A percentile compares a stretch with the other conserved stretches of the same genome.
Evolutionary conservation across 2,888 invertebrate genomes (phyloP).

Genomic region (Spodoptera littoralis): DNA sequence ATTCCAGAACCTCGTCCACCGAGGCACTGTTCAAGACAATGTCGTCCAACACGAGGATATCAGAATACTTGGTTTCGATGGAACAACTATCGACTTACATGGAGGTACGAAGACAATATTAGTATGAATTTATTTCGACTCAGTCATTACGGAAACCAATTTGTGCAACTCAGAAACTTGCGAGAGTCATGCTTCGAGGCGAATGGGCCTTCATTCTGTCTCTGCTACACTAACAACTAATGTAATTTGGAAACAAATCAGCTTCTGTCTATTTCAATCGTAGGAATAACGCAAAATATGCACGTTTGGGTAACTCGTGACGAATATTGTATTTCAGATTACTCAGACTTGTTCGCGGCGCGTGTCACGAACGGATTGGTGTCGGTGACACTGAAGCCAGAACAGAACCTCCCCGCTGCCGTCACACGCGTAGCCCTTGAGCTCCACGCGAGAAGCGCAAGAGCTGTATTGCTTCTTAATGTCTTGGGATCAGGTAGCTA

Average conservation of each 20-base stretch:
- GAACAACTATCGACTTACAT: constrained; percentile 61
- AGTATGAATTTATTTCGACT: too few species aligned
- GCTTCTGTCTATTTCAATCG: too few species aligned
- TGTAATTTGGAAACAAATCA: too few species aligned
- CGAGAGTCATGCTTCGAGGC: too few species aligned
- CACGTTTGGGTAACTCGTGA: neutral
- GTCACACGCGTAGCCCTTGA: constrained; percentile 66
- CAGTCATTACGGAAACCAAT: too few species aligned
- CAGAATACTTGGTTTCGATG: constrained; percentile 64
- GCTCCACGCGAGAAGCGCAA: constrained; percentile 66
- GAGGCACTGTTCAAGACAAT: constrained; percentile 64
- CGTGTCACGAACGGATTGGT: constrained; percentile 59
- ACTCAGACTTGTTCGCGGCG: constrained; percentile 66
- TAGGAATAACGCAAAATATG: too few species aligned
- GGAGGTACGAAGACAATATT: constrained; percentile 67
- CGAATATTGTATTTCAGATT: constrained; percentile 57
- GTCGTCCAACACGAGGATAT: constrained; percentile 73
- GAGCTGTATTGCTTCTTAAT: constrained; percentile 67
- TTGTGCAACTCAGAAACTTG: too few species aligned
- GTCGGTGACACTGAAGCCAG: constrained; percentile 53
- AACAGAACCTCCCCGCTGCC: constrained; percentile 57
- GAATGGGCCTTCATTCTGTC: too few species aligned
- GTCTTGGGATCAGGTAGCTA: constrained; percentile 49
- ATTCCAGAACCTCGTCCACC: constrained; percentile 74
- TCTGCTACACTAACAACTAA: too few species aligned